Evolutionary conservation across 2,113 vertebrate genomes (phyloP).

Genomic region (Notarius quadriscutis): DNA sequence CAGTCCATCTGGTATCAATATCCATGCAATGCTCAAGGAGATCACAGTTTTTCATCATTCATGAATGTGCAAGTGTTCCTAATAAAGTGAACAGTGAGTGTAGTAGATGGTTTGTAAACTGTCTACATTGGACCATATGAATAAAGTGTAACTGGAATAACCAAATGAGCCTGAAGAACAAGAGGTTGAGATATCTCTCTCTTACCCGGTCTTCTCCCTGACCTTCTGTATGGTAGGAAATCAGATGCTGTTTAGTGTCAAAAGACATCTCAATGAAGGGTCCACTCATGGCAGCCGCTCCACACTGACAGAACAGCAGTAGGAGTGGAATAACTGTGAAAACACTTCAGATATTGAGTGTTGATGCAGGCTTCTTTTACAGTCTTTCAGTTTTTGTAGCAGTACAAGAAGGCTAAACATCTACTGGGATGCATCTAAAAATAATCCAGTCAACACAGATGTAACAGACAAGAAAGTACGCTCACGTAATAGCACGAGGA

Average conservation of each 20-base stretch:
- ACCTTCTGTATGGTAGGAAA: constrained; percentile 83
- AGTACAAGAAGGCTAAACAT: not conserved
- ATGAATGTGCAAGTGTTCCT: too few relatives aligned
- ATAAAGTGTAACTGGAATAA: not conserved
- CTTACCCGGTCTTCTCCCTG: constrained; percentile 83
- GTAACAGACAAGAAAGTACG: constrained; percentile 29
- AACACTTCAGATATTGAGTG: not conserved
- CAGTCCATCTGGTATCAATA: too few relatives aligned
- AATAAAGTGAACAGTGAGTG: too few relatives aligned
- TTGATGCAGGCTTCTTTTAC: too few relatives aligned
- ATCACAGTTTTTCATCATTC: too few relatives aligned
- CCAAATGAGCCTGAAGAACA: not conserved
- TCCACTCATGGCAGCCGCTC: constrained; percentile 58
- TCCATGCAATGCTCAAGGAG: too few relatives aligned
- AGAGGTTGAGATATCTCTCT: not conserved
- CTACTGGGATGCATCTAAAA: too few relatives aligned
- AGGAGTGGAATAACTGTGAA: constrained; percentile 80
- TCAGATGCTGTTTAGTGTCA: constrained; percentile 81
- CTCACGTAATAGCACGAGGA: constrained; percentile 81
- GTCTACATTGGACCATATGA: not conserved
- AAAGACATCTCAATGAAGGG: constrained; percentile 64
- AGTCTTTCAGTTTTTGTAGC: too few relatives aligned
- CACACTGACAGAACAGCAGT: constrained; percentile 74
- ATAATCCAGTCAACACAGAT: too few relatives aligned
- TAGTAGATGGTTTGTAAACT: not conserved